A percentile compares a stretch with the other conserved stretches of the same genome.
Conservation (phyloP, 64 coral and sea anemone genomes). For the Dendronephthya gigantea region DNA sequence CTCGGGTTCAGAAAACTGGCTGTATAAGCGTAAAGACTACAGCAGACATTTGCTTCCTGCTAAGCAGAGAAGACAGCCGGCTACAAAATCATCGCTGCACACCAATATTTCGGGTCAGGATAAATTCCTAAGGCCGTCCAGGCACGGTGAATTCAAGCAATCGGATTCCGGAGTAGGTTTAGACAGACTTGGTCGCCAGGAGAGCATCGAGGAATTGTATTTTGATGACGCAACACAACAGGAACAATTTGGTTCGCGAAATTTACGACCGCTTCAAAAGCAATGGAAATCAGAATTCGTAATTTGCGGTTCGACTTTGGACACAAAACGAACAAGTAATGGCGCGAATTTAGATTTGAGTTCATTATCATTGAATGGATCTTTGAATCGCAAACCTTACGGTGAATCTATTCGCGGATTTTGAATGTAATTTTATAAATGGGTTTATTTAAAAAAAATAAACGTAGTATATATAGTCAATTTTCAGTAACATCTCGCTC, state of each 20-base stretch:
- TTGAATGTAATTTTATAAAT: background rate
- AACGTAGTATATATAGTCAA: background rate
- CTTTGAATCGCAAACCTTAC: background rate
- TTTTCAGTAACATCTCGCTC: too few relatives aligned
- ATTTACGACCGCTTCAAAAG: background rate
- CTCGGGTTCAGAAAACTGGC: background rate
- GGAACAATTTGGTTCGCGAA: background rate
- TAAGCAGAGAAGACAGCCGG: background rate
- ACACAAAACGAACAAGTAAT: background rate
- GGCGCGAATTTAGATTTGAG: background rate
- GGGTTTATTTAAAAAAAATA: background rate
- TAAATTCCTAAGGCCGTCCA: background rate
- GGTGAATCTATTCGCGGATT: background rate
- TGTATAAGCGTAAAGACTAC: background rate
- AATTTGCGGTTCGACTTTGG: background rate
- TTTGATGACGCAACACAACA: background rate
- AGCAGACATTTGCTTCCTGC: background rate
- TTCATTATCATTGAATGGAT: background rate
- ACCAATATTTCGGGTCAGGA: background rate
- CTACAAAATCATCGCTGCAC: background rate
- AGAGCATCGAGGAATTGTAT: background rate
- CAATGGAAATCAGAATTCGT: background rate
- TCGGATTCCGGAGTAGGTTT: background rate
- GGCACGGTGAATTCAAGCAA: background rate
- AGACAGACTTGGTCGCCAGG: background rate